A percentile compares a stretch with the other conserved stretches of the same genome.
These are phyloP conservation scores for Alexandromys oeconomus DNA, from an alignment of 2,797 vertebrate genomes.

Conservation along the genomic window DNA sequence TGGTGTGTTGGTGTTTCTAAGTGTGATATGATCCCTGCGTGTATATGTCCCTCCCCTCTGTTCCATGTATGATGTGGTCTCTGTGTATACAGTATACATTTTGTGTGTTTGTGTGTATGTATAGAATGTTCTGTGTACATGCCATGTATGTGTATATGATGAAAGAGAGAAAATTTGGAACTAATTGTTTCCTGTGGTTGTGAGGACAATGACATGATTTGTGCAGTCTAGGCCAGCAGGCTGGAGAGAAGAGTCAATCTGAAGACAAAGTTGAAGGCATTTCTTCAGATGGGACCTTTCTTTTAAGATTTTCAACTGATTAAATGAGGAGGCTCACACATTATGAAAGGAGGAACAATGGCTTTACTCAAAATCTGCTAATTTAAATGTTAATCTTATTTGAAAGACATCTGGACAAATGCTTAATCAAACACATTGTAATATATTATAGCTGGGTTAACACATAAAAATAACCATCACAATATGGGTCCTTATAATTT, in stretches of 20 bases:
- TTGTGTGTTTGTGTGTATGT: neutral
- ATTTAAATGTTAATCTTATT: slow-evolving; percentile 19
- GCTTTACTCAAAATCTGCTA: slow-evolving; percentile 14
- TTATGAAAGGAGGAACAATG: neutral
- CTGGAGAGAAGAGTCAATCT: neutral
- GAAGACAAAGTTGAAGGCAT: neutral
- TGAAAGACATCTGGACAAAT: neutral
- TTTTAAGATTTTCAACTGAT: neutral
- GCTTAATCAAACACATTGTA: neutral
- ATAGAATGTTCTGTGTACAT: neutral
- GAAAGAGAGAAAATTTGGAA: neutral
- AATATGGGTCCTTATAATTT: neutral
- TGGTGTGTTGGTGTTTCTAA: neutral
- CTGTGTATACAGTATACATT: neutral
- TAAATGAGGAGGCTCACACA: neutral
- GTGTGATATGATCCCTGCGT: neutral
- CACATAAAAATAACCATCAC: neutral
- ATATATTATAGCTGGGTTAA: neutral
- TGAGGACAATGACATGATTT: too few relatives aligned
- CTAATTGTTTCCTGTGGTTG: neutral
- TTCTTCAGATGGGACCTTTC: neutral
- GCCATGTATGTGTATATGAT: neutral
- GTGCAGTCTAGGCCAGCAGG: neutral
- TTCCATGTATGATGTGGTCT: neutral
- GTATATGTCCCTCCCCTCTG: neutral